A percentile compares a stretch with the other conserved stretches of the same genome.
Evolutionary conservation across 2,113 vertebrate genomes (phyloP).

Genomic region (Picathartes gymnocephalus): DNA sequence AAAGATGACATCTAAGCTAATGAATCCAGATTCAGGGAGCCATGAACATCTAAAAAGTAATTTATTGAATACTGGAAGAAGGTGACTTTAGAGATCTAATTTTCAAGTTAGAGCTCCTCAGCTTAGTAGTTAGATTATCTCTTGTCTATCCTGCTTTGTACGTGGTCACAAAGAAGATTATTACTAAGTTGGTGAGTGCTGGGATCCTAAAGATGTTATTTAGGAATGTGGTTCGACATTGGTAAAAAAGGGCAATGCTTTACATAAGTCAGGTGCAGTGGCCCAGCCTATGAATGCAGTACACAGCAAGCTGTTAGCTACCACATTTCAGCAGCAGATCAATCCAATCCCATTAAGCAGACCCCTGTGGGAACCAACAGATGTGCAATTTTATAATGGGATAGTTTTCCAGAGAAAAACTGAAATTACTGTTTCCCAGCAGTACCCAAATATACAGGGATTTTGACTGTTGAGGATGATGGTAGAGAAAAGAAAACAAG

Average conservation of each 20-base stretch:
- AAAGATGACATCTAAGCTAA: neutral
- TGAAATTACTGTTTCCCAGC: neutral
- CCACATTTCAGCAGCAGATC: neutral
- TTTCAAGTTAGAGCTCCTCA: neutral
- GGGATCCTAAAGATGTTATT: neutral
- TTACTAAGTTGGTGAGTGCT: neutral
- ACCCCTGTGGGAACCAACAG: neutral
- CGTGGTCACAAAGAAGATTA: neutral
- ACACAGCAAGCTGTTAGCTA: neutral
- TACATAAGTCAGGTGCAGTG: neutral
- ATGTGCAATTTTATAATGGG: neutral
- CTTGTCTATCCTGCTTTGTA: neutral
- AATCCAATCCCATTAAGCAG: neutral
- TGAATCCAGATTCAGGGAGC: neutral
- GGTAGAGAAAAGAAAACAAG: neutral
- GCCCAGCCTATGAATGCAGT: neutral
- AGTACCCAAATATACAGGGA: neutral
- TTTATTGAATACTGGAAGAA: neutral
- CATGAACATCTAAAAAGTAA: neutral
- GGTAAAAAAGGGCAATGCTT: neutral
- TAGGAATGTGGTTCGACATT: neutral
- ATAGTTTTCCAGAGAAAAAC: neutral
- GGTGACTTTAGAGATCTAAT: neutral
- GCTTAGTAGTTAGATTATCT: neutral
- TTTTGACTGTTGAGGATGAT: neutral